Conservation (phyloP, 2,888 invertebrate genomes). For the Campaea margaritaria region DNA sequence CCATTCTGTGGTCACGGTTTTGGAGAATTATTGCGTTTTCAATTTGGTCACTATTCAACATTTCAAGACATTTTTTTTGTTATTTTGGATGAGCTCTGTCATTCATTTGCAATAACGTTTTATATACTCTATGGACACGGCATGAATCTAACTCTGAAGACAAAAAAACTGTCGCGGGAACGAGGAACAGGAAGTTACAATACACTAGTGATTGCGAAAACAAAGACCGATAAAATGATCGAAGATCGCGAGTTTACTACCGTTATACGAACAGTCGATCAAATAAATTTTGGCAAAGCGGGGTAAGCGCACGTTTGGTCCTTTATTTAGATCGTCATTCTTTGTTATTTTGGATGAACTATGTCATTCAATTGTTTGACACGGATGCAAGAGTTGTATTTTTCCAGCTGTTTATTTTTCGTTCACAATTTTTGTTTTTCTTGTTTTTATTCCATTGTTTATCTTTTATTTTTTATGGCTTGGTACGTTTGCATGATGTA, state of each 20-base stretch:
- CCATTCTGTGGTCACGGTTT: conserved; percentile 35
- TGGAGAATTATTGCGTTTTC: conserved; percentile 28
- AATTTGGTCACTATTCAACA: conserved; percentile 44
- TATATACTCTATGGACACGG: too few species aligned
- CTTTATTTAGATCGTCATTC: too few species aligned
- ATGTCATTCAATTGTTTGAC: conserved; percentile 56
- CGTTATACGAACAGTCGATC: too few species aligned
- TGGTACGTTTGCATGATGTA: not conserved
- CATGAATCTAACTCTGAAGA: too few species aligned
- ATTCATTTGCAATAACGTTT: too few species aligned
- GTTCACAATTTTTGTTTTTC: not conserved
- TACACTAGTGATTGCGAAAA: too few species aligned
- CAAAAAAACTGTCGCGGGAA: too few species aligned
- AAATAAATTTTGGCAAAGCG: too few species aligned
- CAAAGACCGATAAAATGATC: too few species aligned
- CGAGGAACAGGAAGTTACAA: too few species aligned
- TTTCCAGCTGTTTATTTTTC: not conserved
- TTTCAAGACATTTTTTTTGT: conserved; percentile 38
- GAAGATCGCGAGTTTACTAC: too few species aligned
- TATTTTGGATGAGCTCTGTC: conserved; percentile 63
- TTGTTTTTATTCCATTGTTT: not conserved
- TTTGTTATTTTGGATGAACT: conserved; percentile 55
- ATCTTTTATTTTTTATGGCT: not conserved
- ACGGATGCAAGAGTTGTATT: conserved; percentile 12
- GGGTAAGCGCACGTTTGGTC: too few species aligned